Evolutionary conservation across 1,140 invertebrate species (phyloP).

Genomic region (Drosophila aff.): DNA sequence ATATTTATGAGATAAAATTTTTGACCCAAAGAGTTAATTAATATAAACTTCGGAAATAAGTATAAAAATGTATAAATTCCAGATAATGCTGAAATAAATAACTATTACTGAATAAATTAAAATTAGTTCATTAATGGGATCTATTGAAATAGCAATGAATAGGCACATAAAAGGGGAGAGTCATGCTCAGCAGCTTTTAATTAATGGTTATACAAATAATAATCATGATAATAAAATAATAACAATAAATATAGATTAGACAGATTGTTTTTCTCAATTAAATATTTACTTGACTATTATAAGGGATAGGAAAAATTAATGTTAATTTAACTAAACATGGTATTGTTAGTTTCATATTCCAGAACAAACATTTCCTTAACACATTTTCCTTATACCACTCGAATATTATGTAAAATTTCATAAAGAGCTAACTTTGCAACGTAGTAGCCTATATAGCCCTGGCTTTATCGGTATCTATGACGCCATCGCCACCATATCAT

Average conservation of each 20-base stretch:
- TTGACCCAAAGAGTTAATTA: too few species aligned
- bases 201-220: background rate
- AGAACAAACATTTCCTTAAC: too few species aligned
- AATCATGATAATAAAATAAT: background rate
- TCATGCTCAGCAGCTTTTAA: background rate
- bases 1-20: background rate
- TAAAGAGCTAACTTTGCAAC: slow-evolving; percentile 15
- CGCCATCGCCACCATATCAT: slow-evolving; percentile 60
- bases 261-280: background rate
- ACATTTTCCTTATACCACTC: background rate
- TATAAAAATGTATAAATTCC: background rate
- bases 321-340: too few species aligned
- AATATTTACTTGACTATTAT: background rate
- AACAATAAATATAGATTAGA: background rate
- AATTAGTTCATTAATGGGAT: background rate
- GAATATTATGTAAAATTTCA: background rate
- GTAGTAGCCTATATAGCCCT: slow-evolving; percentile 12
- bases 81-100: background rate
- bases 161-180: background rate
- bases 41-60: background rate
- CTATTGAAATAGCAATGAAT: background rate
- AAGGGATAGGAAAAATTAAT: background rate
- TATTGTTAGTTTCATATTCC: background rate
- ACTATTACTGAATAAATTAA: background rate
- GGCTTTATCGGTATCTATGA: slow-evolving; percentile 55